Evolutionary conservation across 2,797 vertebrate species (phyloP).

Genomic region (Poeciliopsis turneri): DNA sequence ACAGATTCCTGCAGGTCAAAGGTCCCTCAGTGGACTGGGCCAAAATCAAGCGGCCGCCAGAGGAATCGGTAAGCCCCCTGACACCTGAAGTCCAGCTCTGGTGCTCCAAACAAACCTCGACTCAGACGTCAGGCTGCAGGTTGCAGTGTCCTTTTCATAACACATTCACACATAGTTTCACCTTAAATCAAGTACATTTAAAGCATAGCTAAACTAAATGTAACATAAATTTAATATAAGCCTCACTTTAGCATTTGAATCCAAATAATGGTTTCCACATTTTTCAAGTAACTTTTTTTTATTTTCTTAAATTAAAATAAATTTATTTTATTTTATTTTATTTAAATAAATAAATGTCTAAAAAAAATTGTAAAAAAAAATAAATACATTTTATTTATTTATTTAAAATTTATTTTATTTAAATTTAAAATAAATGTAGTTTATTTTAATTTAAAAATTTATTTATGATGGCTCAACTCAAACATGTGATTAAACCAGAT

Average conservation of each 20-base stretch:
- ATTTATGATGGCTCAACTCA: too few species aligned
- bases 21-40: constrained; percentile 94
- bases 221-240: not conserved
- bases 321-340: too few species aligned
- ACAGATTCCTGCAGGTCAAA: constrained; percentile 95
- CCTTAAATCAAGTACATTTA: not conserved
- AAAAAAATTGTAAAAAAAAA: too few species aligned
- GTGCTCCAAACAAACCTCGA: not conserved
- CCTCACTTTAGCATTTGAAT: not conserved
- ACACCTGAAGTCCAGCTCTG: not conserved
- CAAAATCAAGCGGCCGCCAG: constrained; percentile 93
- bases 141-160: not conserved
- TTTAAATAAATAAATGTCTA: too few species aligned
- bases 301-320: too few species aligned
- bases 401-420: too few species aligned
- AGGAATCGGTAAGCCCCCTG: constrained; percentile 87
- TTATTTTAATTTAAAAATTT: too few species aligned
- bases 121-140: not conserved
- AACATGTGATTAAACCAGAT: too few species aligned
- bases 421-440: too few species aligned
- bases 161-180: not conserved
- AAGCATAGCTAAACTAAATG: not conserved
- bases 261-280: too few species aligned
- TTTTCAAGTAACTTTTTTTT: not conserved
- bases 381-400: too few species aligned